Base-by-base conservation (phyloP, 2,888 invertebrate genomes). In the Papilio gigon region DNA sequence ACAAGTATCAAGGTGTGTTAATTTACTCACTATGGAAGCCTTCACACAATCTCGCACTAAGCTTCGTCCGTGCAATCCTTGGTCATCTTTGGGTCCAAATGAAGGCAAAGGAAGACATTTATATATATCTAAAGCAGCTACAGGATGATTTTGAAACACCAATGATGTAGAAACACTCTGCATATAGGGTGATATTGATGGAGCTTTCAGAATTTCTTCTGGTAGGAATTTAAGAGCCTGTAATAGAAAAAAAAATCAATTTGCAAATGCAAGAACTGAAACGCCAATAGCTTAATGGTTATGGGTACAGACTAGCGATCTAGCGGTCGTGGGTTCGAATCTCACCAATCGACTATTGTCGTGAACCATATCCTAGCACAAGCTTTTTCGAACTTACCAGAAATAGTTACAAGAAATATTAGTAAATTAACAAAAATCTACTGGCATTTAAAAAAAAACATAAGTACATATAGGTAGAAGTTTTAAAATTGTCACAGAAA, bases 11-110 rank as follows among this genome's bases (percentile, higher is more conserved):
- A 37, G 37, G 14, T 37, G 37, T n/a, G 11, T 37, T 37, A 37
- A 4, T 37, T 37, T 37, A 37, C 87, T 85, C 82, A 93, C 92
- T 76, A 86, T 81, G 12, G 90, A 83, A 61, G 92, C 91, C 62
- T 92, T 93, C 12, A 95, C 91, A 78, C 94, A 92, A 76, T 94
- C 94, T 56, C 93, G 87, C 2, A 95, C 85, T 30, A 95, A 80
- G 68, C 92, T 90, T 11, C 90, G 80, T 0, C 93, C 94, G 75
- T 93, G 94, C 59, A 93, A 83, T 2, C 93, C 93, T 50, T 85
- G 83, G 62, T 93, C 92, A 75, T 93, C 93, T 71, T 85, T 90
- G 0, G 90, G 90, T 9, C 89, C 90, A 75, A 90, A 90, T 0
- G 89, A 85, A 12, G 90, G 90, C 22, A 90, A 67, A 0, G 90